Evolutionary conservation across 2,888 invertebrate species (phyloP).

Genomic region (Sphecodes monilicornis): DNA sequence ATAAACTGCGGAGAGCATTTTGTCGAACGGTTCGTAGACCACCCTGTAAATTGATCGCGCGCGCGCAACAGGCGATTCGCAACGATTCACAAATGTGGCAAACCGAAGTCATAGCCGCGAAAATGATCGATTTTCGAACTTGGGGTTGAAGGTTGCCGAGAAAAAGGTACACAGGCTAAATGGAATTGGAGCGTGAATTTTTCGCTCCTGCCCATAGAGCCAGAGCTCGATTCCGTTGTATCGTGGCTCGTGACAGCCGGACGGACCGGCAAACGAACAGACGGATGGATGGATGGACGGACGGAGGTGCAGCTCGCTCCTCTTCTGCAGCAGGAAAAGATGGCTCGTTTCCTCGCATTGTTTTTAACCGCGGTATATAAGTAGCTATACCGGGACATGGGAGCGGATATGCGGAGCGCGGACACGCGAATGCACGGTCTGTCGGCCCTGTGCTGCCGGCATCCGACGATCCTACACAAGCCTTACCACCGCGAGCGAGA

Average conservation of each 20-base stretch:
- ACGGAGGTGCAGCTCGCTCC: constrained; percentile 62
- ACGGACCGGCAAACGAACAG: constrained; percentile 45
- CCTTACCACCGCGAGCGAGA: constrained; percentile 54
- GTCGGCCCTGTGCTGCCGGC: constrained; percentile 69
- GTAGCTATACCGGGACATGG: constrained; percentile 80
- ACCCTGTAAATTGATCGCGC: background rate
- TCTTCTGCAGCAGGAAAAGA: constrained; percentile 80
- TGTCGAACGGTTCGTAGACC: constrained; percentile 1
- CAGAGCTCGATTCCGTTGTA: constrained; percentile 30
- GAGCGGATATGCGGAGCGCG: constrained; percentile 82
- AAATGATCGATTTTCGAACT: background rate
- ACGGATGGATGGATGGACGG: constrained; percentile 26
- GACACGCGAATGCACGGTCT: constrained; percentile 78
- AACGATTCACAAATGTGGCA: no score
- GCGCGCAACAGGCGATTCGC: background rate
- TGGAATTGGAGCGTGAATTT: background rate
- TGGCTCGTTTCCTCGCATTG: constrained; percentile 83
- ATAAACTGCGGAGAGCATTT: constrained; percentile 72
- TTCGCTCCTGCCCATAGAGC: background rate
- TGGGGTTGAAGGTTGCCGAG: no score
- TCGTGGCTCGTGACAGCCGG: constrained; percentile 35
- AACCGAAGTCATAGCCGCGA: background rate
- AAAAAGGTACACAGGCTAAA: no score
- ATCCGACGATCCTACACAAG: constrained; percentile 48
- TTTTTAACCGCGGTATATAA: constrained; percentile 78